Percentiles rank a stretch among this genome's conserved stretches.
Conservation (phyloP, 2,113 vertebrate genomes). For the Malurus alboscapulatus region DNA sequence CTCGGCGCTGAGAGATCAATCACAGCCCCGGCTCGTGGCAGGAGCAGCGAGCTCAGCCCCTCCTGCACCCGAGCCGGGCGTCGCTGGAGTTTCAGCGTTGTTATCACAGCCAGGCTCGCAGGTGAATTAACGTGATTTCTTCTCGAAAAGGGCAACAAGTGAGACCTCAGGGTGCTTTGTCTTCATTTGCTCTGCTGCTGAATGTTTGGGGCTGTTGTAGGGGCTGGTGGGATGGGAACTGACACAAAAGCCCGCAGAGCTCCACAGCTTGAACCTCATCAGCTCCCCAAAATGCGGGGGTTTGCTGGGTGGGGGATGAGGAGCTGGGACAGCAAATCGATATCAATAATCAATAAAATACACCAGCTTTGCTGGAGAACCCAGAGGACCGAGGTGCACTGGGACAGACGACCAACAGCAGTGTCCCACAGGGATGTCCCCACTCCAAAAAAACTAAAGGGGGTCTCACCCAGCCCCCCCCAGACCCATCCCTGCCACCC, state of each 20-base stretch:
- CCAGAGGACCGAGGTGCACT: background rate
- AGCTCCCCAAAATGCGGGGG: background rate
- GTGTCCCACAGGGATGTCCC: accelerated
- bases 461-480: background rate
- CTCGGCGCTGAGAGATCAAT: background rate
- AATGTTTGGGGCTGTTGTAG: background rate
- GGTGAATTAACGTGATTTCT: background rate
- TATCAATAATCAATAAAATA: background rate
- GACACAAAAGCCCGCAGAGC: background rate
- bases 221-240: background rate
- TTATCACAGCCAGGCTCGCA: background rate
- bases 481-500: accelerated
- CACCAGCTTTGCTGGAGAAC: background rate
- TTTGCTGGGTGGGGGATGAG: background rate
- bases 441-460: background rate
- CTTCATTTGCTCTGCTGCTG: background rate
- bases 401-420: background rate
- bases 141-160: background rate
- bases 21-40: background rate
- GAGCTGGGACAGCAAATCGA: background rate
- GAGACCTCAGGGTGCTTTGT: background rate
- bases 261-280: background rate
- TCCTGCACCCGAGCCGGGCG: background rate
- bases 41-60: background rate
- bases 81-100: background rate